Evolutionary conservation across 1,140 invertebrate genomes (phyloP).

Genomic region (Drosophila pandora): DNA sequence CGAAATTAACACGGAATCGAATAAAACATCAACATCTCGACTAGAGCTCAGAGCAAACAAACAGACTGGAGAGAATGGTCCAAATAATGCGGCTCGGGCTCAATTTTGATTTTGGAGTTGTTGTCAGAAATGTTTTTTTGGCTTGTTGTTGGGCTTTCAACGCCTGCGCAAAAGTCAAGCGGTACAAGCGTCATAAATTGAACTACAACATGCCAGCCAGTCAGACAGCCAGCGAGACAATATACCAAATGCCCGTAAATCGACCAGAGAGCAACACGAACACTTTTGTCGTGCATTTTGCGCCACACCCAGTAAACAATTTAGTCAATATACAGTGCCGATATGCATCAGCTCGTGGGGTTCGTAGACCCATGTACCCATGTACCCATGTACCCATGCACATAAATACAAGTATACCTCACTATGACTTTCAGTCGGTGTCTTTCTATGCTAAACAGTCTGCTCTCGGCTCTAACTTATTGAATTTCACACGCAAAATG

Average conservation of each 20-base stretch:
- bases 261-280: constrained; percentile 38
- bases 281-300: constrained; percentile 73
- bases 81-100: constrained; percentile 47
- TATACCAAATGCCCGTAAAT: neutral
- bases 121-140: constrained; percentile 35
- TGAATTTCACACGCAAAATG: constrained; percentile 79
- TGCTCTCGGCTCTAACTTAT: constrained; percentile 55
- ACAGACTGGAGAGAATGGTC: constrained; percentile 10
- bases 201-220: constrained; percentile 79
- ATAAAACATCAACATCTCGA: constrained; percentile 53
- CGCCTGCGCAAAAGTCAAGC: constrained; percentile 78
- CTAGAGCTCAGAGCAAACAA: constrained; percentile 15
- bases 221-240: constrained; percentile 15
- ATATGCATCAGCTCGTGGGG: constrained; percentile 64
- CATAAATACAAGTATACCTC: neutral
- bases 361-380: constrained; percentile 14
- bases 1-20: constrained; percentile 75
- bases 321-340: constrained; percentile 65
- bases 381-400: no score
- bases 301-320: constrained; percentile 74
- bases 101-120: constrained; percentile 67
- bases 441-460: constrained; percentile 52
- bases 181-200: constrained; percentile 75
- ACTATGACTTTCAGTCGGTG: neutral
- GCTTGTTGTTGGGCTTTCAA: constrained; percentile 72